A percentile compares a stretch with the other conserved stretches of the same genome.
Evolutionary conservation across 1,140 invertebrate genomes (phyloP).

Genomic region (Aphidius gifuensis): DNA sequence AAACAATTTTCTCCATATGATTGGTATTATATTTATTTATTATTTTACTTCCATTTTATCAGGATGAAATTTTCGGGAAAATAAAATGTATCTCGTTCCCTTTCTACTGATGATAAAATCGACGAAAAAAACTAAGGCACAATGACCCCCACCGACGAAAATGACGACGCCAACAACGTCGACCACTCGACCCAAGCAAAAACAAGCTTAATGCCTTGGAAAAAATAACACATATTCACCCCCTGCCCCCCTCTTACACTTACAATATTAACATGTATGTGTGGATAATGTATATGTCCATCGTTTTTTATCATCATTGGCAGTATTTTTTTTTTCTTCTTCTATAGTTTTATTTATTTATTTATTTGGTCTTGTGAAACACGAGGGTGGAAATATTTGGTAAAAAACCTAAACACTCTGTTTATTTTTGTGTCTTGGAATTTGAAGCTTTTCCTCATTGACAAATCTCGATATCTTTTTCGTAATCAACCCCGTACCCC

Average conservation of each 20-base stretch:
- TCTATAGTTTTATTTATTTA: background rate
- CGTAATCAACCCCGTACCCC: background rate
- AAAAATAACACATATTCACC: constrained; percentile 50
- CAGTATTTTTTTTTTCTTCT: constrained; percentile 6
- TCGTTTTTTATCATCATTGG: constrained; percentile 15
- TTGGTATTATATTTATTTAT: constrained; percentile 2
- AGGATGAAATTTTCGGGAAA: background rate
- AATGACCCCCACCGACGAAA: background rate
- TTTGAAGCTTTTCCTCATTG: constrained; percentile 26
- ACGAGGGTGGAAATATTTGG: constrained; percentile 49
- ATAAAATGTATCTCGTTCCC: background rate
- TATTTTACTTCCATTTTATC: constrained; percentile 1
- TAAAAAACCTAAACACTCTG: constrained; percentile 42
- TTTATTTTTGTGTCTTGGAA: constrained; percentile 34
- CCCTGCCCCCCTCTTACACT: background rate
- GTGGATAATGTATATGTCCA: background rate
- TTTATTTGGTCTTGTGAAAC: constrained; percentile 18
- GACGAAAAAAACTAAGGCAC: background rate
- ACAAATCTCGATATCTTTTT: constrained; percentile 35
- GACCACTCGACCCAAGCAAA: constrained; percentile 32
- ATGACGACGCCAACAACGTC: background rate
- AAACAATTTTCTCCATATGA: background rate
- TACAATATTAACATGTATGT: constrained; percentile 20
- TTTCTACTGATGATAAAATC: too few species aligned
- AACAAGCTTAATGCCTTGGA: constrained; percentile 53